Evolutionary conservation across 1,140 invertebrate genomes (phyloP).

Genomic region (Drosophila paulistorum): DNA sequence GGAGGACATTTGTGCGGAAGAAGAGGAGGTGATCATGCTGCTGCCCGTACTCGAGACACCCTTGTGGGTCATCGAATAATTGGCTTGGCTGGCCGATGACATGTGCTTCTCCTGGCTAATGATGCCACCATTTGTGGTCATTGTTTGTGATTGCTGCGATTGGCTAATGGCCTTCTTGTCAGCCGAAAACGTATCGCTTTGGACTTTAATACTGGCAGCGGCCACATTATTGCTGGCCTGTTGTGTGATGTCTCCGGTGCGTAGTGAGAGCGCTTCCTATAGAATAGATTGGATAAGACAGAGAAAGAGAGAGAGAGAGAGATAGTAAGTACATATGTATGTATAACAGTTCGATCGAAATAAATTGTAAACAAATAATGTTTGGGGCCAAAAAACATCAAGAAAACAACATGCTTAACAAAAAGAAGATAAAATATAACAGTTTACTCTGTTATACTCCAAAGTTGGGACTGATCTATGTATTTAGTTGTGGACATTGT

Average conservation of each 20-base stretch:
- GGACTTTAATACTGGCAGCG: constrained; percentile 90
- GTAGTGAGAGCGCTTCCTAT: constrained; percentile 91
- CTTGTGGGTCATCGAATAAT: constrained; percentile 90
- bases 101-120: constrained; percentile 87
- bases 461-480: background rate
- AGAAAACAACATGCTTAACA: constrained; percentile 25
- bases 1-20: constrained; percentile 68
- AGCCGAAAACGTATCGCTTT: constrained; percentile 92
- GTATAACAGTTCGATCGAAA: background rate
- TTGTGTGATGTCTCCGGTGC: constrained; percentile 91
- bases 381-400: background rate
- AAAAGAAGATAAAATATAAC: constrained; percentile 11
- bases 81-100: constrained; percentile 89
- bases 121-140: constrained; percentile 91
- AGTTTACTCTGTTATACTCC: constrained; percentile 7
- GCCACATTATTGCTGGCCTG: constrained; percentile 92
- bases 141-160: constrained; percentile 92
- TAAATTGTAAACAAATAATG: background rate
- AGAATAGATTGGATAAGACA: background rate
- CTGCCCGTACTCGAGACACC: constrained; percentile 87
- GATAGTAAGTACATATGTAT: constrained; percentile 14
- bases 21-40: constrained; percentile 85
- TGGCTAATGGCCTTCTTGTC: constrained; percentile 93
- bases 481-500: too few relatives aligned
- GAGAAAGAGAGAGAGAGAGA: background rate